These are phyloP conservation scores for Agrilus cyanescens DNA, from an alignment of 2,888 invertebrate species.

Conservation along the genomic window DNA sequence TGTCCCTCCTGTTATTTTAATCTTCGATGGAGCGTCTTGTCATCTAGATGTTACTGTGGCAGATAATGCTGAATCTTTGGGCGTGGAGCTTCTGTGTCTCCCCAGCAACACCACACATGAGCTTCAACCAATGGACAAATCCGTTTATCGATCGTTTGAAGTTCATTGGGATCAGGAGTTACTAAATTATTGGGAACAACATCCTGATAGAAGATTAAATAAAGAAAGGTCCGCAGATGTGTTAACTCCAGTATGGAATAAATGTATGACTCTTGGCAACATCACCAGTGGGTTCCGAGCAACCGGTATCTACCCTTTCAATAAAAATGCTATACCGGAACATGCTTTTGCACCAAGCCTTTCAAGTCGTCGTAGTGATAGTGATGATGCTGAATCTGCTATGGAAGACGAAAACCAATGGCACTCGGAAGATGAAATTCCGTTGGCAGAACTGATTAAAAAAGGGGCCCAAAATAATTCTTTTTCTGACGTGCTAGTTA, in stretches of 20 bases:
- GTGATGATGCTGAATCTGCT: too few relatives aligned
- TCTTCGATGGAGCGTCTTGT: conserved; percentile 22
- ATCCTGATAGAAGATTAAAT: conserved; percentile 18
- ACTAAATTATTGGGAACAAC: conserved; percentile 20
- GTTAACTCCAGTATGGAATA: conserved; percentile 18
- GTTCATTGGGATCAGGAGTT: conserved; percentile 26
- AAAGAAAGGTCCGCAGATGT: conserved; percentile 23
- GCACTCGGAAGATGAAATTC: too few relatives aligned
- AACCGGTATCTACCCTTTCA: conserved; percentile 20
- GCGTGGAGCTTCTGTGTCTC: too few relatives aligned
- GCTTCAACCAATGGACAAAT: conserved; percentile 24
- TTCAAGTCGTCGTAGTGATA: too few relatives aligned
- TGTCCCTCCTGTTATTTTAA: conserved; percentile 15
- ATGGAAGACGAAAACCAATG: too few relatives aligned
- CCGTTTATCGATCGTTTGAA: conserved; percentile 22
- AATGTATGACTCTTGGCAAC: conserved; percentile 17
- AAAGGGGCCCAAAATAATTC: too few relatives aligned
- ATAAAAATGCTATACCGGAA: conserved; percentile 15
- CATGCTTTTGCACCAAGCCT: conserved; percentile 17
- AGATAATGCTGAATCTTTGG: too few relatives aligned
- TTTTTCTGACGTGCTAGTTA: too few relatives aligned
- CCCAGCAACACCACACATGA: conserved; percentile 25
- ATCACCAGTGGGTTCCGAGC: conserved; percentile 19
- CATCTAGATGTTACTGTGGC: too few relatives aligned
- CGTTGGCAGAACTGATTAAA: too few relatives aligned